These are phyloP conservation scores for Thunnus maccoyii DNA, from an alignment of 2,113 vertebrate genomes.

Conservation along the genomic window DNA sequence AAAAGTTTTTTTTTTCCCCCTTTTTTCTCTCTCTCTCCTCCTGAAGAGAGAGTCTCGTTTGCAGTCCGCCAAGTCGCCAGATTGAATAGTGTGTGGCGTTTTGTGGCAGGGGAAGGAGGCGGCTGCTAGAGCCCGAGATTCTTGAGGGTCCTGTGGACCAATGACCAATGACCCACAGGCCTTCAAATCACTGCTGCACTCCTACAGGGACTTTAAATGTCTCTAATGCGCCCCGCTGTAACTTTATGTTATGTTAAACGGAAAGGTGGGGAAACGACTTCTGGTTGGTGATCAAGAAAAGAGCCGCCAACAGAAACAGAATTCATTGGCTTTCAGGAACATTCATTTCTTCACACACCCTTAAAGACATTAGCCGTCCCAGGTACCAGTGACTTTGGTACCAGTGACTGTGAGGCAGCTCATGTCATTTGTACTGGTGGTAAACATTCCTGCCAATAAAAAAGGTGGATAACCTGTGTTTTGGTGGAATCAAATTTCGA, in stretches of 20 bases:
- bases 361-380: background rate
- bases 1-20: slow-evolving; percentile 41
- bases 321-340: slow-evolving; percentile 17
- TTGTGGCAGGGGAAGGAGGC: slow-evolving; percentile 51
- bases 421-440: background rate
- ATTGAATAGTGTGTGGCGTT: slow-evolving; percentile 25
- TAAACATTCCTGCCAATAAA: slow-evolving; percentile 17
- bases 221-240: background rate
- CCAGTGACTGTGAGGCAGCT: slow-evolving; percentile 4
- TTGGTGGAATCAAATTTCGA: background rate
- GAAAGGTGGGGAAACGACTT: slow-evolving; percentile 24
- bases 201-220: slow-evolving; percentile 3
- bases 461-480: background rate
- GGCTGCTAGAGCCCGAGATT: slow-evolving; percentile 30
- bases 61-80: slow-evolving; percentile 40
- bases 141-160: slow-evolving; percentile 33
- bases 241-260: slow-evolving; percentile 11
- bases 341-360: background rate
- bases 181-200: slow-evolving; percentile 10
- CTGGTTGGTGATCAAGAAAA: slow-evolving; percentile 3
- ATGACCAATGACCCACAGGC: slow-evolving; percentile 54
- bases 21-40: background rate
- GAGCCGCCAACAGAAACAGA: slow-evolving; percentile 3
- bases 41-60: slow-evolving; percentile 17
- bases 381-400: slow-evolving; percentile 6